Percentiles rank a stretch among this genome's conserved stretches.
These are phyloP conservation scores for Cyrtodaria siliqua DNA, from an alignment of 2,888 invertebrate genomes.

Conservation along the genomic window DNA sequence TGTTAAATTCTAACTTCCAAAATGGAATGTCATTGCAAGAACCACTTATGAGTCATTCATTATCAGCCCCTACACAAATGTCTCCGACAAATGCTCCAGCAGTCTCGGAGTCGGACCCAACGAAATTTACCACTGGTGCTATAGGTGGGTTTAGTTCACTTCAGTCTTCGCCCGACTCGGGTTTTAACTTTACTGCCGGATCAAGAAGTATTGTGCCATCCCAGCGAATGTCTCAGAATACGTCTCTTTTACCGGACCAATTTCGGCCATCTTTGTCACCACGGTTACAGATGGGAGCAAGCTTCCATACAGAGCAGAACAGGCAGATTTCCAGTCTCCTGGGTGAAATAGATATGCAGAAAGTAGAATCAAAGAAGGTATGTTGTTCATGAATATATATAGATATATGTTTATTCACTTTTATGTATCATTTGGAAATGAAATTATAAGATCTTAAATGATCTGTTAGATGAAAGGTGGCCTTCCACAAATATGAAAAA, in stretches of 20 bases:
- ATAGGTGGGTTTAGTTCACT: background rate
- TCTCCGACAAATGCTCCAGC: background rate
- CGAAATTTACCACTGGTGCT: conserved; percentile 9
- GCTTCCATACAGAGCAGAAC: conserved; percentile 43
- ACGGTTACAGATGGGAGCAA: conserved; percentile 29
- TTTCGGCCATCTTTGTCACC: conserved; percentile 31
- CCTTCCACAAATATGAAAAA: no score
- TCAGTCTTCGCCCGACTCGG: no score
- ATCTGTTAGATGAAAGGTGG: no score
- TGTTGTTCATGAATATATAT: no score
- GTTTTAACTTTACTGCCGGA: conserved; percentile 6
- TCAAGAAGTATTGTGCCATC: conserved; percentile 25
- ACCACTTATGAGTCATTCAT: background rate
- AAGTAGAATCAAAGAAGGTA: conserved; percentile 66
- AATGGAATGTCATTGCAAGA: background rate
- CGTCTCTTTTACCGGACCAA: conserved; percentile 53
- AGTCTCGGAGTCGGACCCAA: no score
- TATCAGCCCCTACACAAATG: background rate
- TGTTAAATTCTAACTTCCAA: conserved; percentile 16
- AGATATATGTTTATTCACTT: no score
- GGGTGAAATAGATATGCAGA: conserved; percentile 67
- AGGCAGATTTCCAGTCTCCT: conserved; percentile 64
- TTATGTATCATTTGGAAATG: no score
- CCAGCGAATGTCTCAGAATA: conserved; percentile 11
- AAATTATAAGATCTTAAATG: no score